Evolutionary conservation across 1,140 invertebrate genomes (phyloP), one percentile per base, ranked within the genome.

Genomic region (Drosophila simulans): DNA sequence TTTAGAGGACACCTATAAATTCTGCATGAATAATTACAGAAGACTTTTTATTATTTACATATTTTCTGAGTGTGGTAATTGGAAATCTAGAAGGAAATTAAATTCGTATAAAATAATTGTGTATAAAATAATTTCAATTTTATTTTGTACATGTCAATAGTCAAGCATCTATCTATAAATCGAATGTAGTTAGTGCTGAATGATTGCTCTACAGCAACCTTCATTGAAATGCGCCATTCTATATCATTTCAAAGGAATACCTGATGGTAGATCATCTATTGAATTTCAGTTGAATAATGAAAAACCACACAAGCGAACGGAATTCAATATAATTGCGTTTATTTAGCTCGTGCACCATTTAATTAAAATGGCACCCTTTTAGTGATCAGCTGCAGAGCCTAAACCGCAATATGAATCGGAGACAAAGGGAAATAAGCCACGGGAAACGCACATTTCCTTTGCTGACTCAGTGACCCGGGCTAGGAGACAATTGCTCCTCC

Each of bases 361-460:
- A 39, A 70, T 68, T 70, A 35, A 69, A 56, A 70, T n/a, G 11
- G 35, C 42, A 49, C 57, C 66, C 51, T 69, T 37, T 65, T 42
- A 48, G 42, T 27, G 42, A 65, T 56, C 37, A 10, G 31, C 31
- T 31, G 31, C 31, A 17, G 34, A 31, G 45, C 57, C 40, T 63
- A 15, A 25, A n/a, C 34, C 57, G 31, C 40, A 54, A 54, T 31
- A 20, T 46, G 42, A 54, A 52, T 48, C 10, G 12, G 40, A 56
- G 15, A 46, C 49, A 68, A 68, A 55, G 49, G 42, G 17, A 54
- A 31, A 70, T 46, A 40, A 70, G 49, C 66, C 42, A 68, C n/a
- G 49, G 51, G 42, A 70, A 70, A 64, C 34, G 27, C 1, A 42
- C 42, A 22, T 69, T 70, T 70, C 66, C 64, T 69, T 56, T 69